These are phyloP conservation scores for Neodontobutis hainanensis DNA, from an alignment of 2,113 vertebrate genomes.

Conservation along the genomic window DNA sequence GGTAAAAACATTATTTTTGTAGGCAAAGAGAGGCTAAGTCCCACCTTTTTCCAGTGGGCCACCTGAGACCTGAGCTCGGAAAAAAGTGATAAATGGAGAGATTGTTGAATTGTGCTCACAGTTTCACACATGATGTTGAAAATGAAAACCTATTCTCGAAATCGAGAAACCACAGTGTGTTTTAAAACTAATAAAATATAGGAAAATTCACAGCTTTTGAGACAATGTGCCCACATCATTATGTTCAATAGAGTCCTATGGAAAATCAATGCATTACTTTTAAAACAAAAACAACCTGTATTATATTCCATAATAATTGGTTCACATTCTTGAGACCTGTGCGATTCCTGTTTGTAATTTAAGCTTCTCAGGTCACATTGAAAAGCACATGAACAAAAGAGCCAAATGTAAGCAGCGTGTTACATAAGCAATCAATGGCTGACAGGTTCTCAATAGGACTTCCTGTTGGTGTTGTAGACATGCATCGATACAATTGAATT, in stretches of 20 bases:
- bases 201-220: background rate
- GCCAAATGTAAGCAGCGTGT: slow-evolving; percentile 33
- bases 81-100: slow-evolving; percentile 4
- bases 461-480: slow-evolving; percentile 41
- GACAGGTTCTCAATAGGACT: slow-evolving; percentile 39
- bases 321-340: no score
- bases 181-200: slow-evolving; percentile 4
- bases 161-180: background rate
- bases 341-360: background rate
- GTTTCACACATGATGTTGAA: background rate
- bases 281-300: background rate
- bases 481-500: slow-evolving; percentile 56
- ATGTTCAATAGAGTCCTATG: no score
- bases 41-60: slow-evolving; percentile 1
- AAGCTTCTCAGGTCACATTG: slow-evolving; percentile 18
- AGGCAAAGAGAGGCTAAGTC: background rate
- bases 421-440: slow-evolving; percentile 63
- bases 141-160: background rate
- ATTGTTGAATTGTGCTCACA: background rate
- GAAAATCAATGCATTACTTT: no score
- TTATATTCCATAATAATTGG: no score
- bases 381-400: slow-evolving; percentile 4
- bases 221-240: background rate
- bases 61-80: slow-evolving; percentile 4
- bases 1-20: background rate